These are phyloP conservation scores for Trachymyrmex septentrionalis DNA, from an alignment of 1,140 invertebrate genomes.

Conservation along the genomic window DNA sequence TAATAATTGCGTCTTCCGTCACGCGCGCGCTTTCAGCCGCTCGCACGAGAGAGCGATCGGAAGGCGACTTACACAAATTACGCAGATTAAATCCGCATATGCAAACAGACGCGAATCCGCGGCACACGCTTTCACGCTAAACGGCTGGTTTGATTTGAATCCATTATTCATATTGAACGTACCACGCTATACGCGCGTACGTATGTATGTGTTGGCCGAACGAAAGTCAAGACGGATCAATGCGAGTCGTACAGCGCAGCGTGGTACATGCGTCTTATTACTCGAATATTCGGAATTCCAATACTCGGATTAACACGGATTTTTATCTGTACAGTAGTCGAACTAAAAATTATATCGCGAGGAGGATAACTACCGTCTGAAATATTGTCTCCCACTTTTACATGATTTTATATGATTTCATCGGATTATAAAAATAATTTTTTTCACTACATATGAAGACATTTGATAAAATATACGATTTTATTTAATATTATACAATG, in stretches of 20 bases:
- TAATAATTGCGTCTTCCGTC: slow-evolving; percentile 47
- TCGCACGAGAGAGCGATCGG: slow-evolving; percentile 9
- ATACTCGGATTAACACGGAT: background rate
- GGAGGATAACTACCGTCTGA: no score
- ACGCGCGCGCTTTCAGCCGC: slow-evolving; percentile 5
- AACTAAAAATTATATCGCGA: background rate
- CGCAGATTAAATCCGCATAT: slow-evolving; percentile 46
- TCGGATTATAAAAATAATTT: no score
- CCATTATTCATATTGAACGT: slow-evolving; percentile 53
- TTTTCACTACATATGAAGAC: no score
- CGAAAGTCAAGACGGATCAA: slow-evolving; percentile 47
- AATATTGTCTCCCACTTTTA: no score
- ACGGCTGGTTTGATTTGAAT: slow-evolving; percentile 53
- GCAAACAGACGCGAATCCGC: slow-evolving; percentile 43
- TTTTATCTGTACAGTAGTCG: background rate
- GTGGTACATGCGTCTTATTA: background rate
- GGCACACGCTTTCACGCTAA: slow-evolving; percentile 39
- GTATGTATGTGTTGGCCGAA: background rate
- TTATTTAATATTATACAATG: no score
- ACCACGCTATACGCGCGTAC: background rate
- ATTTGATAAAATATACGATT: no score
- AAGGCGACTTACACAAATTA: slow-evolving; percentile 49
- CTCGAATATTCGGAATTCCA: background rate
- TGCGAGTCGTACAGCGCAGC: background rate
- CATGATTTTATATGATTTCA: no score